These are phyloP conservation scores for Sinocyclocheilus rhinocerous DNA, from an alignment of 2,113 vertebrate genomes.

Conservation along the genomic window DNA sequence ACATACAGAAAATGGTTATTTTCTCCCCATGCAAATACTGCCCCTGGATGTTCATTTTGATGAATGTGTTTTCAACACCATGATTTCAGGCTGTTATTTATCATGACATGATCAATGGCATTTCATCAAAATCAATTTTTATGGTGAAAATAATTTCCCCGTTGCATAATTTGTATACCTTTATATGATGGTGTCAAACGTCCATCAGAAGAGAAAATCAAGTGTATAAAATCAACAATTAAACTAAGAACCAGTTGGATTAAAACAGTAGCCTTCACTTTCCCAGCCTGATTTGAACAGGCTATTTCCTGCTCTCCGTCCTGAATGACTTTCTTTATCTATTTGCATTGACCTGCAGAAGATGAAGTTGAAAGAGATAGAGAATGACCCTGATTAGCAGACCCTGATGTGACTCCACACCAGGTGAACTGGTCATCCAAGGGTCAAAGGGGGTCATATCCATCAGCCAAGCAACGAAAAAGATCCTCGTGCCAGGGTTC, in stretches of 20 bases:
- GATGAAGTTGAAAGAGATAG: constrained; percentile 51
- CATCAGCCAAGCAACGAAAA: constrained; percentile 66
- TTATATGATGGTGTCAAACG: not conserved
- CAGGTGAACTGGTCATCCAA: constrained; percentile 66
- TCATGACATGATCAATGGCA: not conserved
- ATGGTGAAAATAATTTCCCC: not conserved
- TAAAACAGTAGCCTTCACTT: not conserved
- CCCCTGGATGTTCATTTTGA: not conserved
- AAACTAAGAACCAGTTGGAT: not conserved
- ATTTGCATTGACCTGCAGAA: constrained; percentile 66
- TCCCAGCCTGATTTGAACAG: not conserved
- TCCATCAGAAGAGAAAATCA: not conserved
- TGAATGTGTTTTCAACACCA: constrained; percentile 6
- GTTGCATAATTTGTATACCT: not conserved
- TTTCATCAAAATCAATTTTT: not conserved
- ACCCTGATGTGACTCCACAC: constrained; percentile 60
- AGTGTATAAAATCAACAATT: not conserved
- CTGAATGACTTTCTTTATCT: constrained; percentile 58
- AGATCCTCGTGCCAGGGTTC: constrained; percentile 64
- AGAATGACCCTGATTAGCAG: constrained; percentile 55
- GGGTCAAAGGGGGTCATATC: constrained; percentile 71
- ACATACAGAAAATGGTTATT: not conserved
- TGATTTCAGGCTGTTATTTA: constrained; percentile 17
- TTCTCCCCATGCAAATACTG: not conserved
- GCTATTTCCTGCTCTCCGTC: constrained; percentile 62